Evolutionary conservation across 2,797 vertebrate species (phyloP).

Genomic region (Darevskia nairensis): DNA sequence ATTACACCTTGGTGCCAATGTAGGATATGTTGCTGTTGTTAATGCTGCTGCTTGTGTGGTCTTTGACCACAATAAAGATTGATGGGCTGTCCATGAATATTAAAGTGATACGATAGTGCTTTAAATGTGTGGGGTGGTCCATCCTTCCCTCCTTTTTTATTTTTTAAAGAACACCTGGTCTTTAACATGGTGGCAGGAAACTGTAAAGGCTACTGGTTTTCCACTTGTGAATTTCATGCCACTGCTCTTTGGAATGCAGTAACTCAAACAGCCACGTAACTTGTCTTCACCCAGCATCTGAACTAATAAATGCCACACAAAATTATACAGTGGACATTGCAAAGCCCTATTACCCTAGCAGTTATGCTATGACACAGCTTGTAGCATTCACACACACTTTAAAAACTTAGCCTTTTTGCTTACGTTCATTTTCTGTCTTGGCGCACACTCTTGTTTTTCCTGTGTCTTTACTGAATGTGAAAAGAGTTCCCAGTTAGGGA

Average conservation of each 20-base stretch:
- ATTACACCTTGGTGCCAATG: too few species aligned
- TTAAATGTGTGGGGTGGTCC: not conserved
- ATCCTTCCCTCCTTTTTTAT: not conserved
- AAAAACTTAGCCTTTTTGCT: not conserved
- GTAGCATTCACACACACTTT: not conserved
- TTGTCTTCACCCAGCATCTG: not conserved
- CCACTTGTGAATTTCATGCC: not conserved
- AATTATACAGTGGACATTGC: not conserved
- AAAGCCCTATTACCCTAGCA: not conserved
- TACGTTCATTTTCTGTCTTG: not conserved
- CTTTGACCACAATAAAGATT: too few species aligned
- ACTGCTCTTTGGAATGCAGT: not conserved
- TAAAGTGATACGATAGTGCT: too few species aligned
- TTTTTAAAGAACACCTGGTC: not conserved
- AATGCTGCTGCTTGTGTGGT: too few species aligned
- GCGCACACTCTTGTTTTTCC: not conserved
- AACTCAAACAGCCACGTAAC: not conserved
- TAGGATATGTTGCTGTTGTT: too few species aligned
- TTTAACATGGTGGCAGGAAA: not conserved
- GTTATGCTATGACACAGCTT: not conserved
- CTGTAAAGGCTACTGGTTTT: not conserved
- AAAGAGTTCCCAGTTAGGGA: not conserved
- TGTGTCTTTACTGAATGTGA: conserved; percentile 1
- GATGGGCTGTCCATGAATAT: too few species aligned
- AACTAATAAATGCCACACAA: conserved; percentile 9